Evolutionary conservation across 2,888 invertebrate species (phyloP).

Genomic region (Phaonia tiefii): DNA sequence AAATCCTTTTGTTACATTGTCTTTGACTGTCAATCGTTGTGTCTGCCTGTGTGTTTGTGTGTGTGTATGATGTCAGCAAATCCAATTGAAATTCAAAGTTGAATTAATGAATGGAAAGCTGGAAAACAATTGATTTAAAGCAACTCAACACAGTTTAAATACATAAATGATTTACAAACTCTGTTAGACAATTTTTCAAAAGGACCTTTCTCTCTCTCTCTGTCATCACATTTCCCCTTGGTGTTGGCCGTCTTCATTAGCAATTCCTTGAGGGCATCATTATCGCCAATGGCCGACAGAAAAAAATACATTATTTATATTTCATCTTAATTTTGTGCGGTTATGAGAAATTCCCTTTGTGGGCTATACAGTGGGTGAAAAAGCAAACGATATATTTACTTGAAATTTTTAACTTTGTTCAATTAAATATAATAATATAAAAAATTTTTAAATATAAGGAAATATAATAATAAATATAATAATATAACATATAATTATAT

Average conservation of each 20-base stretch:
- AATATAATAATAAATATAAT: no score
- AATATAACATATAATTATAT: no score
- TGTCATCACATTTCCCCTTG: background rate
- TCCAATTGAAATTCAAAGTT: conserved; percentile 21
- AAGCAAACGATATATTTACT: no score
- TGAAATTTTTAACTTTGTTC: no score
- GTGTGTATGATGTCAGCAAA: conserved; percentile 16
- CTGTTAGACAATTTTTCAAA: background rate
- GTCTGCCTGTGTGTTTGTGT: background rate
- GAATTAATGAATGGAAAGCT: conserved; percentile 25
- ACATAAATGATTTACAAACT: conserved; percentile 27
- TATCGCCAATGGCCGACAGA: conserved; percentile 1
- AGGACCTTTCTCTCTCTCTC: no score
- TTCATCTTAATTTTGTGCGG: background rate
- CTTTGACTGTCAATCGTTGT: background rate
- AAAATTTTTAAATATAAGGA: no score
- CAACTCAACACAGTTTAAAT: conserved; percentile 13
- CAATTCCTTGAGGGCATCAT: conserved; percentile 57
- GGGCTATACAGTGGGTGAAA: conserved; percentile 17
- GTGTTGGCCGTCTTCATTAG: conserved; percentile 43
- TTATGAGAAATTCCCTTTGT: background rate
- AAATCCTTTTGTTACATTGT: conserved; percentile 29
- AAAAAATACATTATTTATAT: conserved; percentile 1
- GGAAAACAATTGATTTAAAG: conserved; percentile 40
- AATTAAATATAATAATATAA: no score